phyloP scores from a whole-genome alignment of 2,797 vertebrate genomes.

The Orientallactaga sibirica region DNA sequence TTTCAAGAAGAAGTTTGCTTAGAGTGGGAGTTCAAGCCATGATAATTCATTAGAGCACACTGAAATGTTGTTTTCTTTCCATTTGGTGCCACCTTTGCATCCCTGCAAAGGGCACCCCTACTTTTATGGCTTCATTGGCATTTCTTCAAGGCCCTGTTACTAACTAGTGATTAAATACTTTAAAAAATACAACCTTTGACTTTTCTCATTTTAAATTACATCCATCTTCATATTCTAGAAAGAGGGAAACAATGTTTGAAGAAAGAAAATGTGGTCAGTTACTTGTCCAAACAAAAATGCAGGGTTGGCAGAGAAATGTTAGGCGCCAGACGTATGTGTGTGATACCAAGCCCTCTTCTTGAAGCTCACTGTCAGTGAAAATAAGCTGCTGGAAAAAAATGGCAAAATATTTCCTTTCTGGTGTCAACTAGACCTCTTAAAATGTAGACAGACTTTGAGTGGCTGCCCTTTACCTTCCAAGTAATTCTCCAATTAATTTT shows the following conservation, averaged over 20 bases:
- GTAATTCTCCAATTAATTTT: background rate
- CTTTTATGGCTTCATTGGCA: background rate
- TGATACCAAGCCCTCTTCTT: background rate
- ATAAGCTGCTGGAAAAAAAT: background rate
- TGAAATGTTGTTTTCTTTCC: background rate
- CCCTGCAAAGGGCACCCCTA: background rate
- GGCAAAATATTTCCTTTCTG: background rate
- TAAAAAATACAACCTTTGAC: slow-evolving; percentile 11
- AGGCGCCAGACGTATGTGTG: background rate
- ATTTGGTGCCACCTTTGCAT: background rate
- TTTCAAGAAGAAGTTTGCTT: slow-evolving; percentile 36
- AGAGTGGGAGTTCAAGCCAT: background rate
- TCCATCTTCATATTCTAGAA: slow-evolving; percentile 22
- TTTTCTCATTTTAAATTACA: slow-evolving; percentile 46
- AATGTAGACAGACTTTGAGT: background rate
- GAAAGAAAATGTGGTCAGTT: background rate
- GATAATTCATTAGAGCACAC: background rate
- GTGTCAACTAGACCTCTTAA: background rate
- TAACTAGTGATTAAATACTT: slow-evolving; percentile 3
- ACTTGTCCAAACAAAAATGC: background rate
- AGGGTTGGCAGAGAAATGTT: background rate
- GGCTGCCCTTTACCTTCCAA: background rate
- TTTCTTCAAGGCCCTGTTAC: background rate
- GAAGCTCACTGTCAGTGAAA: background rate
- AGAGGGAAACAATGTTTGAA: background rate